Percentiles rank a stretch among this genome's conserved stretches.
Conservation (phyloP, 2,113 vertebrate species). For the Genyomyrus donnyi region DNA sequence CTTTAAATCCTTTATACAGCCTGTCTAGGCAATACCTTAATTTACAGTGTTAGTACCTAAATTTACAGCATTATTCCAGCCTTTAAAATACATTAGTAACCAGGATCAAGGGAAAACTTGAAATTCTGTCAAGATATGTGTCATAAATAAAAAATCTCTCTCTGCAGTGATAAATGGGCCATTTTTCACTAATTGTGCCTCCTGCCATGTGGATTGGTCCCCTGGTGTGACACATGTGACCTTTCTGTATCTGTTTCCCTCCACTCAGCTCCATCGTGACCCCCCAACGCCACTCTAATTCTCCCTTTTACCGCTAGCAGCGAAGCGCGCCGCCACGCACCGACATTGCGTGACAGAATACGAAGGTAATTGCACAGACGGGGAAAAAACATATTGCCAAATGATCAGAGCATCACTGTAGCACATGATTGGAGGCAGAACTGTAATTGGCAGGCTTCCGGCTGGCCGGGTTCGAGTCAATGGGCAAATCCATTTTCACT, state of each 20-base stretch:
- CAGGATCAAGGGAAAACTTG: neutral
- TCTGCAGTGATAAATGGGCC: neutral
- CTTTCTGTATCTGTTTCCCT: neutral
- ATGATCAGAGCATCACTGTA: neutral
- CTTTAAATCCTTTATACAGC: neutral
- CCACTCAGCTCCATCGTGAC: neutral
- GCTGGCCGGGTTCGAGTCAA: neutral
- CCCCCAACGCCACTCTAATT: neutral
- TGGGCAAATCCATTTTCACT: slow-evolving; percentile 5
- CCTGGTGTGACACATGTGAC: neutral
- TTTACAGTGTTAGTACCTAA: neutral
- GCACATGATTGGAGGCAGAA: neutral
- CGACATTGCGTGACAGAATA: neutral
- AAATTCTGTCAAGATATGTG: neutral
- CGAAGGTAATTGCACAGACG: neutral
- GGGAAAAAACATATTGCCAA: neutral
- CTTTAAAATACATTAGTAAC: neutral
- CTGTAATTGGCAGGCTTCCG: neutral
- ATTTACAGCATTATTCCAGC: neutral
- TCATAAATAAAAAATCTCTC: neutral
- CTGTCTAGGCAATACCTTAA: neutral
- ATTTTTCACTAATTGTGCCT: neutral
- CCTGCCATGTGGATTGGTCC: neutral
- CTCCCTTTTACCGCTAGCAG: neutral
- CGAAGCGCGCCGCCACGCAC: neutral